Percentiles rank a stretch among this genome's conserved stretches.
These are phyloP conservation scores for Ophion slaviceki DNA, from an alignment of 2,888 invertebrate species.

Conservation along the genomic window DNA sequence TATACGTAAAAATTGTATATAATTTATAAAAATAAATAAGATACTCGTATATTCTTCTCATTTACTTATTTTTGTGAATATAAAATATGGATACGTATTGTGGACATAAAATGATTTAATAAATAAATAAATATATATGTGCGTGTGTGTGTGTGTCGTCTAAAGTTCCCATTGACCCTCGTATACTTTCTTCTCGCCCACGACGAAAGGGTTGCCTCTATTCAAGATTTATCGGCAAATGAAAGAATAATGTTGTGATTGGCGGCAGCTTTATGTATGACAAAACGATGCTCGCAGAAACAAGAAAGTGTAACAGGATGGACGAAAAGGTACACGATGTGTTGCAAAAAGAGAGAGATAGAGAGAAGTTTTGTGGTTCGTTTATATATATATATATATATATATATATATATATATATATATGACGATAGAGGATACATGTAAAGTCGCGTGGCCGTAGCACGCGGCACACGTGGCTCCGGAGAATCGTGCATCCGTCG, in stretches of 20 bases:
- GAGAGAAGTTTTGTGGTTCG: conserved; percentile 70
- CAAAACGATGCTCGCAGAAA: conserved; percentile 25
- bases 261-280: neutral
- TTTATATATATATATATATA: conserved; percentile 48
- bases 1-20: no score
- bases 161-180: neutral
- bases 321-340: conserved; percentile 70
- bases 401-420: neutral
- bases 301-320: conserved; percentile 71
- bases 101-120: no score
- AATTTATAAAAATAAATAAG: no score
- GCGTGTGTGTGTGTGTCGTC: no score
- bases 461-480: conserved; percentile 67
- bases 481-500: conserved; percentile 62
- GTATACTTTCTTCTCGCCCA: neutral
- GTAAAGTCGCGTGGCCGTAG: conserved; percentile 62
- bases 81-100: no score
- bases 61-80: no score
- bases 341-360: conserved; percentile 18
- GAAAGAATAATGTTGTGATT: conserved; percentile 78
- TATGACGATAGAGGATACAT: conserved; percentile 72
- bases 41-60: no score
- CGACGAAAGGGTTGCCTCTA: conserved; percentile 4
- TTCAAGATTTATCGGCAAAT: conserved; percentile 63
- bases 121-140: no score